Base-by-base conservation (phyloP, 2,113 vertebrate genomes). In the Halichoeres trimaculatus region DNA sequence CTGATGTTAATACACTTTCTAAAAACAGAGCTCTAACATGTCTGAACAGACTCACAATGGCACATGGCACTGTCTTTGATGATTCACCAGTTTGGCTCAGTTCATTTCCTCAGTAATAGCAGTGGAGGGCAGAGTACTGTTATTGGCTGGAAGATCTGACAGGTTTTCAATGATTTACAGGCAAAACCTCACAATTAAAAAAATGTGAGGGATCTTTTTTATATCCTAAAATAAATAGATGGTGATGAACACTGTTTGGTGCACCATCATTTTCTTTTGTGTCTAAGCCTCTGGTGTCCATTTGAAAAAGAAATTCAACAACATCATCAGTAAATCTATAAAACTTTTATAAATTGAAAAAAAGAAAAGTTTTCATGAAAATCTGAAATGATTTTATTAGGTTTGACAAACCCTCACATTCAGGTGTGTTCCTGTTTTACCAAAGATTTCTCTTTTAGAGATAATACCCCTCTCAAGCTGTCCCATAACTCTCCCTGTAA, bases 21-120 rank as follows among this genome's bases (percentile, higher is more conserved):
- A 85, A 80, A 69, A 74, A 76, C 70, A 85, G 48, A 57, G 66
- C 20, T 23, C 41, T 38, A 79, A 82, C 81, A 77, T 84, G 91
- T 89, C 89, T 86, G 81, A 83, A 84, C 85, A 85, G 30, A 76
- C 69, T 34, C 34, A 84, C 70, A 75, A 74, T 65, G 41, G 51
- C 20, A 63, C n/a, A 74, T 65, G 41, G 51, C n/a, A 63, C n/a
- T 5, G 55, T 70, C 76, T 84, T 45, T 84, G 78, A 90, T 89
- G 86, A 90, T 35, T 91, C 88, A 91, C 12, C 79, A 54, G 61
- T 67, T 80, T 74, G 71, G 74, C 40, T 58, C 36, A 48, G 41
- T 35, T 70, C 16, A 45, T 64, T 79, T 85, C 71, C 75, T 67
- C 68, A n/a, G 43, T 47, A 68, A 85, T n/a, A 62, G 74, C 54